These are phyloP conservation scores for Lutjanus campechanus DNA, from an alignment of 2,797 vertebrate genomes.

Conservation along the genomic window DNA sequence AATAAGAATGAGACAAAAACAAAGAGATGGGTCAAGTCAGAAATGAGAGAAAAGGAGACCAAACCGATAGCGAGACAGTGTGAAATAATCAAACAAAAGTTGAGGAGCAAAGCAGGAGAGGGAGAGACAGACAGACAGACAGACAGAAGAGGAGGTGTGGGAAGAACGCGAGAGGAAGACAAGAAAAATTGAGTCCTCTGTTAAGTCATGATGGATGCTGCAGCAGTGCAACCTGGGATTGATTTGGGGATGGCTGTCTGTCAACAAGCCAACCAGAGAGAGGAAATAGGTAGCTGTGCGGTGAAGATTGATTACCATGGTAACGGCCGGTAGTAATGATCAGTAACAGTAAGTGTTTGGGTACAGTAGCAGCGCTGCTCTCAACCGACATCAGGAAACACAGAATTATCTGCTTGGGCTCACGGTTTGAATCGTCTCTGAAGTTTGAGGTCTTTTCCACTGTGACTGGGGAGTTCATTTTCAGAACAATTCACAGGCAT, in stretches of 20 bases:
- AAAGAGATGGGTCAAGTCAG: neutral
- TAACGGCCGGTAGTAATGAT: constrained; percentile 57
- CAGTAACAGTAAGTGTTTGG: constrained; percentile 42
- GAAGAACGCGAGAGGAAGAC: constrained; percentile 7
- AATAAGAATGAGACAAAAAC: neutral
- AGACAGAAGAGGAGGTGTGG: constrained; percentile 21
- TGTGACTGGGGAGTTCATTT: constrained; percentile 30
- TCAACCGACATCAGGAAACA: constrained; percentile 13
- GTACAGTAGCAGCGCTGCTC: neutral
- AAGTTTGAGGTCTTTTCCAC: constrained; percentile 15
- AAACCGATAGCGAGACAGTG: neutral
- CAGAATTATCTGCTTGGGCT: constrained; percentile 22
- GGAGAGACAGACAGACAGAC: neutral
- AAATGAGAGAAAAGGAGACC: neutral
- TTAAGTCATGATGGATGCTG: constrained; percentile 61
- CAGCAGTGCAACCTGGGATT: constrained; percentile 59
- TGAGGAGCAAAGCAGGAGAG: constrained; percentile 24
- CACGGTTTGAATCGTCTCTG: neutral
- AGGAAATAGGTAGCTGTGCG: constrained; percentile 48
- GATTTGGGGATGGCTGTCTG: constrained; percentile 66
- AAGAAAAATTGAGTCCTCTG: constrained; percentile 46
- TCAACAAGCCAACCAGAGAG: constrained; percentile 59
- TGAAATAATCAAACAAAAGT: constrained; percentile 30
- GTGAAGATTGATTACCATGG: constrained; percentile 51
- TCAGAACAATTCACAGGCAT: constrained; percentile 21